Conservation (phyloP, 2,113 vertebrate species). For the Tonatia bakeri region DNA sequence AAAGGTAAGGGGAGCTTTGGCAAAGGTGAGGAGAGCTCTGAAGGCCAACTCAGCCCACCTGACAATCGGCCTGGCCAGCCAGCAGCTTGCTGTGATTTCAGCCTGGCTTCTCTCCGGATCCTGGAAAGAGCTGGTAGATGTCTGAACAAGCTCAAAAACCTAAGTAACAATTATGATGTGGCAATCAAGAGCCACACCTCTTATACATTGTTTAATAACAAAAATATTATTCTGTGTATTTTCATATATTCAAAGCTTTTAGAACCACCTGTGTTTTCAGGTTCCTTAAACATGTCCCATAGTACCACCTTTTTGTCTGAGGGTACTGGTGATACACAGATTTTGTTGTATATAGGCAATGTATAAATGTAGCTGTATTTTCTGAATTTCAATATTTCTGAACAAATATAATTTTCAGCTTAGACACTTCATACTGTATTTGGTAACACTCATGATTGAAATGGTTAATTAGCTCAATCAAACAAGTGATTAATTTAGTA, state of each 20-base stretch:
- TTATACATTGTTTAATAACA: conserved; percentile 42
- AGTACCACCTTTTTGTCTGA: not conserved
- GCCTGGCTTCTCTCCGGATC: not conserved
- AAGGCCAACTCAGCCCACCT: not conserved
- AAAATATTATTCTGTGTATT: conserved; percentile 46
- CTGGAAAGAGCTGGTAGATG: not conserved
- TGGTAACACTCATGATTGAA: not conserved
- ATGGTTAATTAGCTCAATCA: not conserved
- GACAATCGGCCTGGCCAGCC: not conserved
- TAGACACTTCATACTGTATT: not conserved
- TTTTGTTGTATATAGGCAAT: not conserved
- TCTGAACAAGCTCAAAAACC: conserved; percentile 33
- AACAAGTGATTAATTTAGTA: not conserved
- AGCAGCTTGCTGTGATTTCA: not conserved
- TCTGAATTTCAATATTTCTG: not conserved
- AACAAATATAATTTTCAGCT: conserved; percentile 1
- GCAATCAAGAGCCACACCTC: conserved; percentile 12
- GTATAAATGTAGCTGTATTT: not conserved
- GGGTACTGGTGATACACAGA: not conserved
- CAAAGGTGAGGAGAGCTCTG: not conserved
- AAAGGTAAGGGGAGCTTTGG: not conserved
- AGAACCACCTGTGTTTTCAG: not conserved
- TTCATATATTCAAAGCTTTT: conserved; percentile 40
- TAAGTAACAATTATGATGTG: conserved; percentile 29
- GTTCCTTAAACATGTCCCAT: not conserved